Evolutionary conservation across 2,797 vertebrate species (phyloP).

Genomic region (Myotis myotis): DNA sequence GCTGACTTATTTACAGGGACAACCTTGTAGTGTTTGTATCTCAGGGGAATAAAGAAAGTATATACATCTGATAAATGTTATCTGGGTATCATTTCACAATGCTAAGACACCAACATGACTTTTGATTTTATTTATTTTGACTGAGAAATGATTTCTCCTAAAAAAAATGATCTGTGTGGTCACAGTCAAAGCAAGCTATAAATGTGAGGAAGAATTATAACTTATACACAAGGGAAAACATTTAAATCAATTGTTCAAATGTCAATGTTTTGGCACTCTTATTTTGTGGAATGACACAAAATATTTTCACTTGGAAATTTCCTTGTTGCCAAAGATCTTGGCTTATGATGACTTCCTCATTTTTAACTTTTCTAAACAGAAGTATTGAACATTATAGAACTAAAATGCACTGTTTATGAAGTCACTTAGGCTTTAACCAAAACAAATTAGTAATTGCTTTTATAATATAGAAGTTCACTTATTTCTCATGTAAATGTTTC

Average conservation of each 20-base stretch:
- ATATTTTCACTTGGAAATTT: conserved; percentile 44
- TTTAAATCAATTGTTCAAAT: conserved; percentile 21
- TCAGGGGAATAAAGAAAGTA: conserved; percentile 6
- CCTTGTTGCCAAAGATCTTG: conserved; percentile 12
- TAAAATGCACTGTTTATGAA: neutral
- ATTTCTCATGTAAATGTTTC: conserved; percentile 17
- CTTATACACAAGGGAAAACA: neutral
- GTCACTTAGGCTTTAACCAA: conserved; percentile 6
- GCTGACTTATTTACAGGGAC: conserved; percentile 39
- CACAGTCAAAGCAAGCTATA: neutral
- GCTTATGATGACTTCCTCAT: conserved; percentile 19
- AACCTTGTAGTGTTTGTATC: conserved; percentile 39
- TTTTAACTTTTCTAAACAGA: conserved; percentile 38
- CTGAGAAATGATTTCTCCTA: conserved; percentile 39
- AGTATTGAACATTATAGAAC: conserved; percentile 2
- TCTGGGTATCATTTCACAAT: neutral
- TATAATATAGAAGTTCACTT: neutral
- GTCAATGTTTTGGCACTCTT: conserved; percentile 38
- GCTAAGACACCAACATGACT: conserved; percentile 8
- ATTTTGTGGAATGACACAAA: conserved; percentile 32
- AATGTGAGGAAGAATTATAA: neutral
- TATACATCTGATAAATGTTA: conserved; percentile 8
- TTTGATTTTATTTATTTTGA: conserved; percentile 51
- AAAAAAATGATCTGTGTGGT: conserved; percentile 53
- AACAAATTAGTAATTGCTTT: neutral